Evolutionary conservation across 2,888 invertebrate genomes (phyloP).

Genomic region (Oxyteleia sp.): DNA sequence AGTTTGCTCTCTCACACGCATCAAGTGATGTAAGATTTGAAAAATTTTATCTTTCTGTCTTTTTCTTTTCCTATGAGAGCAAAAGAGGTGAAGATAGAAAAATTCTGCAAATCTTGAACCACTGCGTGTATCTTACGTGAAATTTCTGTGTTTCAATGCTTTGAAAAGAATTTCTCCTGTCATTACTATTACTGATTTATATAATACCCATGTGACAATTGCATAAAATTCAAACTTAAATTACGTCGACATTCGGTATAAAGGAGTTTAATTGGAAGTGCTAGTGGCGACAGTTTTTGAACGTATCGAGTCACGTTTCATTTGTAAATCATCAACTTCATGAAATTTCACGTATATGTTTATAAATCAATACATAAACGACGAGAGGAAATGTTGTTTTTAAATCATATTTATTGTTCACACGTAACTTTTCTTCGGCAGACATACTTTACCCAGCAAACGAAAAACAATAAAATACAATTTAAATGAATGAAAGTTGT

Average conservation of each 20-base stretch:
- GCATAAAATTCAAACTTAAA: neutral
- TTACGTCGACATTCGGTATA: neutral
- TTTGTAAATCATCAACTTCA: neutral
- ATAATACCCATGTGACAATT: neutral
- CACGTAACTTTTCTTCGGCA: neutral
- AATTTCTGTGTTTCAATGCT: neutral
- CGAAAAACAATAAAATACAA: no score
- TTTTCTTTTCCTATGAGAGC: no score
- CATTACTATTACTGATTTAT: neutral
- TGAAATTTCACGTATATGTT: constrained; percentile 4
- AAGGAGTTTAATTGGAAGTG: neutral
- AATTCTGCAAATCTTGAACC: no score
- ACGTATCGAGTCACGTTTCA: constrained; percentile 1
- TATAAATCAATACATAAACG: neutral
- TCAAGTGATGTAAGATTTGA: no score
- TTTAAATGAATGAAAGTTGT: no score
- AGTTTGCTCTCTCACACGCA: constrained; percentile 1
- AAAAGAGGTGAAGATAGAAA: no score
- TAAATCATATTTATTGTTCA: neutral
- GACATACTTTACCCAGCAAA: no score
- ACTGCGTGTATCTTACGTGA: neutral
- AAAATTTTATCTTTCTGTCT: no score
- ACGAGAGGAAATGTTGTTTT: neutral
- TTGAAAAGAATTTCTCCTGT: neutral
- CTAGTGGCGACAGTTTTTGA: neutral